Evolutionary conservation across 2,797 vertebrate genomes (phyloP), one percentile per base, ranked within the genome.

Genomic region (Cynodonichthys magdalenae): DNA sequence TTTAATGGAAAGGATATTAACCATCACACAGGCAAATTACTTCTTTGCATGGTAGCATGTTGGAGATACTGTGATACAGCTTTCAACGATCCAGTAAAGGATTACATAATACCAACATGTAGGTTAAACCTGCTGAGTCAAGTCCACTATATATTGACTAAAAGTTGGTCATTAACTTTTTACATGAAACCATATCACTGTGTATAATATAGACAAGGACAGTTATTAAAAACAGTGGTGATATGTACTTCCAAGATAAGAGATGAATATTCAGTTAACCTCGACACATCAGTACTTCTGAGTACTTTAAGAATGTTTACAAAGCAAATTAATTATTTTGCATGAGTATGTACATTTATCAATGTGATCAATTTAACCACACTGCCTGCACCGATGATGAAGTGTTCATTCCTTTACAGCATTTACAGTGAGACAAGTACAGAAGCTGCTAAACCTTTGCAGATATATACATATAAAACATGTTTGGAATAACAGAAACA

Each of bases 21-120:
- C 27, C 53, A 79, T 85, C 56, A 52, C 55, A 66, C 15, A 89
- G 44, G 73, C 67, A 87, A 87, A 87, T 85, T 0, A 41, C 55
- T 52, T 56, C 47, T 81, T 79, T 87, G 71, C 69, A 80, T 74
- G 45, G 54, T 47, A 49, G 53, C 53, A 55, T 9, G 15, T 14
- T 50, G n/a, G 49, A 70, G 74, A 81, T 78, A 69, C 4, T 6
- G 53, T 12, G 41, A 63, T 54, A 36, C 50, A 48, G 53, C 75
- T 60, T 74, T 75, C 67, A 63, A 68, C 67, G 11, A 1, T 68
- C 28, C 29, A 66, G 20, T 18, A 39, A 20, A 74, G 0, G 44
- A 71, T 85, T 74, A 69, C 79, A 84, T 80, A 51, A 45, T 60
- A 78, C 75, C 56, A 45, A 7, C n/a, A 36, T 3, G 11, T 8